phyloP scores from a whole-genome alignment of 2,888 invertebrate genomes.

The Linyphia triangularis region DNA sequence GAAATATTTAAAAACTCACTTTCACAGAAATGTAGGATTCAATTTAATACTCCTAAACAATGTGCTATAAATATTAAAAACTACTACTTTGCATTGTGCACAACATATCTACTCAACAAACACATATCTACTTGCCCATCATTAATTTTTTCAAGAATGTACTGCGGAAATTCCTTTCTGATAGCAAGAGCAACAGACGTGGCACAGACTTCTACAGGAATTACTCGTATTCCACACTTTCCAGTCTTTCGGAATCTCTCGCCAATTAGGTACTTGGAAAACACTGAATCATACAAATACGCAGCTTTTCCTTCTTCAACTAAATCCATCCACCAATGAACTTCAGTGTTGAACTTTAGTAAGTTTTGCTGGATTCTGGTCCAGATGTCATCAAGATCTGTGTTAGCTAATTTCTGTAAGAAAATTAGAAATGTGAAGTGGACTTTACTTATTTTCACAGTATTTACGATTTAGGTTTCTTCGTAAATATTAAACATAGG shows the following conservation, averaged over 20 bases:
- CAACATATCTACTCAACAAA: too few relatives aligned
- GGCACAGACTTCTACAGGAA: conserved; percentile 32
- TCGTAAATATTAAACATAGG: too few relatives aligned
- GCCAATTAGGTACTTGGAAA: conserved; percentile 28
- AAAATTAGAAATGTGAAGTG: background rate
- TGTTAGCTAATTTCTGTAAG: background rate
- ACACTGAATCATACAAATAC: conserved; percentile 17
- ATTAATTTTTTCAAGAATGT: background rate
- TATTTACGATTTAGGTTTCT: too few relatives aligned
- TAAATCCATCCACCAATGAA: conserved; percentile 11
- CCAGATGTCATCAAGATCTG: background rate
- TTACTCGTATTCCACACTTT: conserved; percentile 36
- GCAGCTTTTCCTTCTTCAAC: conserved; percentile 17
- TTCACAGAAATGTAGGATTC: too few relatives aligned
- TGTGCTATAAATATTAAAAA: too few relatives aligned
- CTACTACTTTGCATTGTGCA: too few relatives aligned
- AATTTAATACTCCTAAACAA: too few relatives aligned
- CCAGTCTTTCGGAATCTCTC: conserved; percentile 31
- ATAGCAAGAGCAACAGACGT: conserved; percentile 32
- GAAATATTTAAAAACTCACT: too few relatives aligned
- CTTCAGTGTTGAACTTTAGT: background rate
- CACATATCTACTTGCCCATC: too few relatives aligned
- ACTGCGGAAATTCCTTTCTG: background rate
- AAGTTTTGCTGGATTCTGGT: background rate
- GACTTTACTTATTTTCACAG: too few relatives aligned